Evolutionary conservation across 2,888 invertebrate species (phyloP), one percentile per base, ranked within the genome.

Genomic region (Geotrupes spiniger): DNA sequence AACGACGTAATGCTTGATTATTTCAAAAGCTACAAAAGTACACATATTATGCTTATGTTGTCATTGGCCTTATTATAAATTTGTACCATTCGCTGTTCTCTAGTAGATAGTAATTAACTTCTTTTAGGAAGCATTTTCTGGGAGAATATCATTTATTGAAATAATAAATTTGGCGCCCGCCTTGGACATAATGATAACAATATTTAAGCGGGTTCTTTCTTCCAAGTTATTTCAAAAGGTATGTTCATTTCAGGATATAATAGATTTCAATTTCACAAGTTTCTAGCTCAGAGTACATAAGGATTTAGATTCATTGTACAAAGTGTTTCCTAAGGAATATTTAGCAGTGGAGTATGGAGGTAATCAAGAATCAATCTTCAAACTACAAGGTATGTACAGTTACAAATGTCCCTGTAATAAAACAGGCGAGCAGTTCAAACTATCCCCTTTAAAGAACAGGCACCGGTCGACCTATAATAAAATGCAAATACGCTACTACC

Each of bases 311-410:
- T 47, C 46, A 1, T 21, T 51, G 15, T 36, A 38, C 5, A 1
- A 29, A 9, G 17, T 15, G 2, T 28, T 28, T 11, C 36, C 49
- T 1, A 44, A 38, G 31, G 44, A 49, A 31, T 44, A 38, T 36
- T 38, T 49, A 9, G 44, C 49, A 6, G 33, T 26, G 31, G 49
- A 49, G 4, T 43, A 43, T 3, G 49, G 49, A n/a, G 49, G 49
- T 12, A 39, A 44, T 27, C 33, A 25, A 2, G 8, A 14, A 1
- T 33, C 33, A 4, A 10, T 33, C 8, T 14, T 14, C 2, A 14
- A 11, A 14, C 9, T 33, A 5, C 8, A 12, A 4, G 33, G 33
- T 33, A 14, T 4, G 8, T 2, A 4, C n/a, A n/a, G n/a, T n/a
- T n/a, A n/a, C n/a, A n/a, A n/a, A n/a, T n/a, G n/a, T n/a, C n/a